Evolutionary conservation across 2,113 vertebrate genomes (phyloP), one percentile per base, ranked within the genome.

Genomic region (Nibea albiflora): DNA sequence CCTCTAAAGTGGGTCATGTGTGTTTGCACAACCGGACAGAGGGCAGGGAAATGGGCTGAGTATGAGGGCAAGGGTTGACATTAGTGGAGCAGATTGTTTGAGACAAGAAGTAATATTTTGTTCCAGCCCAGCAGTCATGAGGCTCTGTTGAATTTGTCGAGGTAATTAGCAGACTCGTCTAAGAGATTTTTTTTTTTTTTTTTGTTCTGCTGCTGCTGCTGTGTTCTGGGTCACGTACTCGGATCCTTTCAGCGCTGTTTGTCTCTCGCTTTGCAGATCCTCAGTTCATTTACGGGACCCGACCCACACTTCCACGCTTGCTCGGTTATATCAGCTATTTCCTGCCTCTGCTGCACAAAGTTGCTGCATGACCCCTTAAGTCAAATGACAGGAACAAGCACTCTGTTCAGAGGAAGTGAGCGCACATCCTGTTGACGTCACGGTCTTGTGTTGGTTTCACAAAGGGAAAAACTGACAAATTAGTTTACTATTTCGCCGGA

Each of bases 341-440:
- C 75, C 58, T 1, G 3, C 82, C 73, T 72, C 20, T 60, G 50
- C 2, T 60, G 42, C 70, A 78, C 66, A 72, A 60, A 72, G 63
- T 73, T 72, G 56, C 12, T 70, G 65, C 71, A 44, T 76, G 76
- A 78, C 81, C 49, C 49, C 24, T 80, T 11, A 54, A 76, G 75
- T 83, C 79, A 79, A 84, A 76, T 73, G 86, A 81, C 87, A 89
- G 85, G 89, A 91, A 89, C n/a, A 44, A 68, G 83, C 76, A 39
- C 46, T 79, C 22, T 61, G 68, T 78, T 75, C 28, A 58, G 7
- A 83, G 88, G 89, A 93, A 89, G 69, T 90, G 81, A 91, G 73
- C 61, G 28, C 85, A 92, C 70, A 77, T 93, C 92, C 91, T 91
- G 87, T 88, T 90, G 65, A 90, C 78, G 76, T 85, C 74, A 86